A percentile compares a stretch with the other conserved stretches of the same genome.
Evolutionary conservation across 2,888 invertebrate genomes (phyloP).

Genomic region (Drosophila kanekoi): DNA sequence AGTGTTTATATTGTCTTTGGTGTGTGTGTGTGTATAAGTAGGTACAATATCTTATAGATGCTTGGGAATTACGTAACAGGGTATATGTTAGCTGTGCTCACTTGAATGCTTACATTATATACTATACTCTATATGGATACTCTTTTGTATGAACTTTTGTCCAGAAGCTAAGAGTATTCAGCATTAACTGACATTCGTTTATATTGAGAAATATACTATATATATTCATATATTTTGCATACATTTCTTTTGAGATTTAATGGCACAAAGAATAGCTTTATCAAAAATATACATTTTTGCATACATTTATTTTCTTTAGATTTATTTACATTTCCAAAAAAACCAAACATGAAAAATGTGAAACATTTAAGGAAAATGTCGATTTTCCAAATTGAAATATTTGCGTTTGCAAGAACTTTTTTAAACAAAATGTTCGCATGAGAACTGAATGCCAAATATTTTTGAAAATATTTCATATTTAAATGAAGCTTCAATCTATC

Average conservation of each 20-base stretch:
- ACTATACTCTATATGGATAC: too few species aligned
- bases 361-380: not conserved
- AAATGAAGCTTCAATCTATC: not conserved
- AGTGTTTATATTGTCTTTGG: too few species aligned
- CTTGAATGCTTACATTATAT: too few species aligned
- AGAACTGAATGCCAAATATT: constrained; percentile 11
- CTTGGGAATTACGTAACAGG: too few species aligned
- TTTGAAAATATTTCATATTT: not conserved
- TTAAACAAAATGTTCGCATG: constrained; percentile 1
- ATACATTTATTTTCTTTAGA: not conserved
- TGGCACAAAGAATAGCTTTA: constrained; percentile 6
- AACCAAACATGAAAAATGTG: not conserved
- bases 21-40: too few species aligned
- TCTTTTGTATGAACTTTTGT: too few species aligned
- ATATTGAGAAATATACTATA: not conserved
- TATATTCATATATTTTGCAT: not conserved
- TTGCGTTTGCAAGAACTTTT: not conserved
- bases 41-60: too few species aligned
- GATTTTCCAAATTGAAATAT: constrained; percentile 6
- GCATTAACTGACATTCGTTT: too few species aligned
- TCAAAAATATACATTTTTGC: not conserved
- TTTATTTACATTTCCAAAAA: not conserved
- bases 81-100: too few species aligned
- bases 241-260: constrained; percentile 4
- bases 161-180: too few species aligned